These are phyloP conservation scores for Mastacembelus armatus DNA, from an alignment of 2,797 vertebrate genomes.

Conservation along the genomic window DNA sequence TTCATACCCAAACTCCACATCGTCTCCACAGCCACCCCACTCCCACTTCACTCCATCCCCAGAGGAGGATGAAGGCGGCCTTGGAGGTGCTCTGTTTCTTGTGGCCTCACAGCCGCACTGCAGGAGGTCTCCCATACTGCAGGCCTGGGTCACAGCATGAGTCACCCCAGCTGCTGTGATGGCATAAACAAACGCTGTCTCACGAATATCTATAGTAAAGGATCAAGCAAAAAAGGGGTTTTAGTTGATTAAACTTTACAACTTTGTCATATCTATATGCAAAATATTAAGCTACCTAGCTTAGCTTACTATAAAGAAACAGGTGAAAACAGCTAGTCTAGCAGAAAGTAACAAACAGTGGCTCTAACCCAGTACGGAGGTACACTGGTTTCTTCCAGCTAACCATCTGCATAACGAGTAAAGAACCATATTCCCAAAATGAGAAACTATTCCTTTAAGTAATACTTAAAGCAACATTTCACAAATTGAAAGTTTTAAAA, in stretches of 20 bases:
- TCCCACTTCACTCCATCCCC: constrained; percentile 92
- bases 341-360: too few species aligned
- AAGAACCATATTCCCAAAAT: too few species aligned
- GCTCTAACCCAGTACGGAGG: too few species aligned
- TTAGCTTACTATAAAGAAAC: too few species aligned
- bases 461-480: too few species aligned
- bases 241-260: neutral
- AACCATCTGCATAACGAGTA: too few species aligned
- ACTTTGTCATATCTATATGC: too few species aligned
- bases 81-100: constrained; percentile 86
- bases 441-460: too few species aligned
- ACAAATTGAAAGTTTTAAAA: neutral
- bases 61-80: constrained; percentile 69
- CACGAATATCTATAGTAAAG: constrained; percentile 89
- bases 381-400: too few species aligned
- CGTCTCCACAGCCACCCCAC: constrained; percentile 97
- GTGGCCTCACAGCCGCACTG: constrained; percentile 96
- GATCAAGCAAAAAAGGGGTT: neutral
- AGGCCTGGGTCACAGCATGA: constrained; percentile 96
- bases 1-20: constrained; percentile 97
- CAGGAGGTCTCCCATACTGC: constrained; percentile 97
- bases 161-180: constrained; percentile 95
- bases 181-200: constrained; percentile 97
- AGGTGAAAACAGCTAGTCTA: too few species aligned
- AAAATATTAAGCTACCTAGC: too few species aligned